Base-by-base conservation (phyloP, 2,797 vertebrate genomes). In the Cirrhinus mrigala region DNA sequence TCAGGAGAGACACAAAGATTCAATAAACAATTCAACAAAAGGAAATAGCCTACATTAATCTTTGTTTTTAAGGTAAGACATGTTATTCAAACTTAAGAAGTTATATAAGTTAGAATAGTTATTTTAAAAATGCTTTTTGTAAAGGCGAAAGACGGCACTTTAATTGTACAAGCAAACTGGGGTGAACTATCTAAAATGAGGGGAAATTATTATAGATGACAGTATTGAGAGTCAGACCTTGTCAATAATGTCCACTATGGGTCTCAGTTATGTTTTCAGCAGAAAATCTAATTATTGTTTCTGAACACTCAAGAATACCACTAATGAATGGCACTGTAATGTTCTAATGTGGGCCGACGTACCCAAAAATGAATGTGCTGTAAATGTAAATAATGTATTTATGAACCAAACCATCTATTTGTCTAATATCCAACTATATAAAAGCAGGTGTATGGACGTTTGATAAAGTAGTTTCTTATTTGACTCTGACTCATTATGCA, bases 1-100 rank as follows among this genome's bases (percentile, higher is more conserved):
- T 92, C 89, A 90, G 90, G 90, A 93, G 92, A 90, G 88, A 90
- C 88, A 88, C 86, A 92, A 94, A 95, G 95, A 95, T 93, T 74
- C 37, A 79, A 73, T 66, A 79, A 44, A 46, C 82, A 52, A 76
- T 79, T 70, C 54, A 77, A 81, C 44, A 87, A 83, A 90, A 79
- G 90, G 82, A 91, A 79, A 66, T 74, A 62, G 40, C 22, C 11
- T 46, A 24, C 48, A 40, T 40, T 78, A 87, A 82, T 52, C 79
- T 68, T 16, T 33, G 7, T 66, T 82, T 68, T 54, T 33, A 85
- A 88, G 87, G 88, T 90, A 88, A 87, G 83, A 40, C 44, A 11
- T 71, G 22, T 48, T 52, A 33, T 71, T 85, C 14, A 84, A 46
- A 71, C 29, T 68, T 27, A 8, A 64, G 29, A 68, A 22, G 6